These are phyloP conservation scores for Stigmatopora argus DNA, from an alignment of 2,113 vertebrate species.

Conservation along the genomic window DNA sequence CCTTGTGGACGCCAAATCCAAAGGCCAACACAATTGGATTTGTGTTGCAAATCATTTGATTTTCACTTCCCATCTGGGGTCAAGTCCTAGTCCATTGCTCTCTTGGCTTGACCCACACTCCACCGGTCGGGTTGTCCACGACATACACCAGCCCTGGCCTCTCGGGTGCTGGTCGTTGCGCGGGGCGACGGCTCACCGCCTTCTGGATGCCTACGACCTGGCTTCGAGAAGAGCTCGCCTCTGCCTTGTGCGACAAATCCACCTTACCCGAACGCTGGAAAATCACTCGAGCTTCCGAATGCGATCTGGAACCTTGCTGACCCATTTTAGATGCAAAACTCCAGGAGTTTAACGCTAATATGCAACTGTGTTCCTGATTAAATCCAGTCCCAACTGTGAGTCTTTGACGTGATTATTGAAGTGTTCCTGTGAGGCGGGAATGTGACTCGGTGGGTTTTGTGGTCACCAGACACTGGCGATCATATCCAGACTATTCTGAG, in stretches of 20 bases:
- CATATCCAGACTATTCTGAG: constrained; percentile 55
- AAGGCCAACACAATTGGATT: not conserved
- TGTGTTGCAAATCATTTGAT: not conserved
- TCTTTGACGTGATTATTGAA: constrained; percentile 18
- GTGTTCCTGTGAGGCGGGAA: constrained; percentile 49
- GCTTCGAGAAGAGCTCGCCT: constrained; percentile 13
- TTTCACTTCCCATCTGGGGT: not conserved
- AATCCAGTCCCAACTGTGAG: not conserved
- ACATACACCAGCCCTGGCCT: constrained; percentile 63
- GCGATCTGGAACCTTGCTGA: constrained; percentile 58
- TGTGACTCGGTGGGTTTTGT: constrained; percentile 28
- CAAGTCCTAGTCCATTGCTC: constrained; percentile 55
- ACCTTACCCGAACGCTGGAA: constrained; percentile 28
- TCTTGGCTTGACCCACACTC: constrained; percentile 66
- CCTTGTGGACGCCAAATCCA: not conserved
- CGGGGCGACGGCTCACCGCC: not conserved
- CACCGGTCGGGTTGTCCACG: constrained; percentile 68
- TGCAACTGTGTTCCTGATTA: not conserved
- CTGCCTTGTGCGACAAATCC: constrained; percentile 26
- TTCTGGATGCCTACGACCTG: constrained; percentile 36
- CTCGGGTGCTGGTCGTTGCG: not conserved
- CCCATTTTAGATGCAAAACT: constrained; percentile 49
- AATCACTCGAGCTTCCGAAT: constrained; percentile 38
- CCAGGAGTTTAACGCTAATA: not conserved
- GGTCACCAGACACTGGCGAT: constrained; percentile 12